phyloP scores from a whole-genome alignment of 2,797 vertebrate species.

The Antennarius maculatus region DNA sequence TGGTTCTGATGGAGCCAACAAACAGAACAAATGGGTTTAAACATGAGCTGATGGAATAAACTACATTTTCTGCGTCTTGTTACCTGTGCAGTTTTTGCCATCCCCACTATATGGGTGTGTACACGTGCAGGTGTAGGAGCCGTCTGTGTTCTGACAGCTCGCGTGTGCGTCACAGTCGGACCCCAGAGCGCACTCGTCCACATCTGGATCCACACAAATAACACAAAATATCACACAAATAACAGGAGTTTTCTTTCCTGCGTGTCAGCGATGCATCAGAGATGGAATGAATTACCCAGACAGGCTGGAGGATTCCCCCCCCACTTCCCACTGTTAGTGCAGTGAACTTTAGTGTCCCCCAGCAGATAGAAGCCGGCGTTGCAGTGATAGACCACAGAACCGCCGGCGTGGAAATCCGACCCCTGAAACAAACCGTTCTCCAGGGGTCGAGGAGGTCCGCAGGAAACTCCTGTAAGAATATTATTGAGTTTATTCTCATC shows the following conservation, averaged over 20 bases:
- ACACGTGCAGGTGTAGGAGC: conserved; percentile 92
- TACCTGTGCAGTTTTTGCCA: conserved; percentile 96
- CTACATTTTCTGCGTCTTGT: background rate
- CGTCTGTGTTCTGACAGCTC: conserved; percentile 92
- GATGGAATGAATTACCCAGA: conserved; percentile 81
- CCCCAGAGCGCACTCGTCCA: conserved; percentile 95
- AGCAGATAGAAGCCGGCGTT: conserved; percentile 92
- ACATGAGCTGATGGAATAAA: background rate
- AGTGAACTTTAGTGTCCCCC: conserved; percentile 91
- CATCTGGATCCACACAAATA: conserved; percentile 79
- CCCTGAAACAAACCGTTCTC: conserved; percentile 91
- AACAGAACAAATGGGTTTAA: background rate
- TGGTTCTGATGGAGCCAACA: conserved; percentile 81
- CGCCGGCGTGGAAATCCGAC: conserved; percentile 88
- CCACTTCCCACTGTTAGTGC: conserved; percentile 91
- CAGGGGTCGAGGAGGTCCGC: conserved; percentile 87
- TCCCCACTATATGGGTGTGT: conserved; percentile 89
- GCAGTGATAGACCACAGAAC: conserved; percentile 91
- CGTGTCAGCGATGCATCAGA: too few relatives aligned
- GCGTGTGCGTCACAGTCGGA: conserved; percentile 91
- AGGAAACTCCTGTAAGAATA: conserved; percentile 86
- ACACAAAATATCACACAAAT: conserved; percentile 1
- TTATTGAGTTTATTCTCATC: background rate
- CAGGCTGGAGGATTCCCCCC: conserved; percentile 89
- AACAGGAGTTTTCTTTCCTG: too few relatives aligned